Percentiles rank a stretch among this genome's conserved stretches.
Evolutionary conservation across 2,888 invertebrate genomes (phyloP).

Genomic region (Phania funesta): DNA sequence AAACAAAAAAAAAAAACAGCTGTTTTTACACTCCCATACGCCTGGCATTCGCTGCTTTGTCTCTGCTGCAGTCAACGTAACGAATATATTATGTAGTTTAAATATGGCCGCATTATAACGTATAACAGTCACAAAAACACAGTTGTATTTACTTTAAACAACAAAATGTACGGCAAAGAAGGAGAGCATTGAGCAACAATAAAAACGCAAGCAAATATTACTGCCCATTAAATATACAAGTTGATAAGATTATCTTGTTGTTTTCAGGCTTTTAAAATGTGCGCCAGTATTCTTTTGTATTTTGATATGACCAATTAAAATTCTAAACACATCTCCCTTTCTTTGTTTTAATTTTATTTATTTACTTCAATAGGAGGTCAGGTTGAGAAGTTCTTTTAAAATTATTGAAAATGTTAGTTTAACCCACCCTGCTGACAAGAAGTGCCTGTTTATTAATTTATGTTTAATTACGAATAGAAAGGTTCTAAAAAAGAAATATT

Average conservation of each 20-base stretch:
- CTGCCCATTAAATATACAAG: slow-evolving; percentile 36
- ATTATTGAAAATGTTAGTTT: too few relatives aligned
- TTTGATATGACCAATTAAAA: slow-evolving; percentile 63
- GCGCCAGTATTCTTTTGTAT: slow-evolving; percentile 4
- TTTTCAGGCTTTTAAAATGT: slow-evolving; percentile 27
- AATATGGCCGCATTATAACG: slow-evolving; percentile 43
- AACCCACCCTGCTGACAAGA: too few relatives aligned
- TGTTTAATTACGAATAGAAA: too few relatives aligned
- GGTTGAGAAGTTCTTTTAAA: neutral
- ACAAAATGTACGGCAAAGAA: neutral
- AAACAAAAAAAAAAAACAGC: slow-evolving; percentile 38
- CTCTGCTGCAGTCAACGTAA: neutral
- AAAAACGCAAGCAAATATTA: slow-evolving; percentile 9
- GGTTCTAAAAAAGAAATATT: too few relatives aligned
- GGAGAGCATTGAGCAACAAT: neutral
- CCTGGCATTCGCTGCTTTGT: slow-evolving; percentile 1
- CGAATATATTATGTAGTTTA: slow-evolving; percentile 11
- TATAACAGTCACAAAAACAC: neutral
- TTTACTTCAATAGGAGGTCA: neutral
- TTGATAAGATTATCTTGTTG: slow-evolving; percentile 52
- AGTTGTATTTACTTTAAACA: neutral
- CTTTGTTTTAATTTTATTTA: neutral
- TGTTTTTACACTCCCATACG: slow-evolving; percentile 36
- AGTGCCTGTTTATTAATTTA: too few relatives aligned
- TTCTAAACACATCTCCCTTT: slow-evolving; percentile 51